A percentile compares a stretch with the other conserved stretches of the same genome.
phyloP scores from a whole-genome alignment of 2,113 vertebrate genomes.

The Hydropotes inermis region DNA sequence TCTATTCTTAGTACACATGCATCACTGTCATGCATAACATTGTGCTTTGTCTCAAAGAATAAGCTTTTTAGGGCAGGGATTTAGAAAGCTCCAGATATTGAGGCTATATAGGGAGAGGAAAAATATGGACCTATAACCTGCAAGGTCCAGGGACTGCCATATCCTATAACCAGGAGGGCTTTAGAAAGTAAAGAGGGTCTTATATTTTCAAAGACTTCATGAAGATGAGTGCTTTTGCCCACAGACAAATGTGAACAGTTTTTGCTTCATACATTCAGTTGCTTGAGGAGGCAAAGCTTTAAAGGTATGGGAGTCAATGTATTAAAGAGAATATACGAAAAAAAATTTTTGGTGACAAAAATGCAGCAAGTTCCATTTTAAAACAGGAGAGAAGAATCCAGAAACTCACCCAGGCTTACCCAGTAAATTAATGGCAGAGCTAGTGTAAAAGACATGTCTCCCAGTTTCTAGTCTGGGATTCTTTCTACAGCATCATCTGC shows the following conservation, averaged over 20 bases:
- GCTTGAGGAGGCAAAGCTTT: not conserved
- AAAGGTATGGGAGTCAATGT: not conserved
- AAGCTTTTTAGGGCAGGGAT: not conserved
- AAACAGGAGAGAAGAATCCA: not conserved
- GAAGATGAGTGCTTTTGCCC: not conserved
- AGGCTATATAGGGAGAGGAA: not conserved
- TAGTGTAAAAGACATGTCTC: not conserved
- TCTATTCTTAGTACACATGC: not conserved
- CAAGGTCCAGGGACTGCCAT: not conserved
- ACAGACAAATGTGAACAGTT: not conserved
- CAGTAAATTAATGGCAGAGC: not conserved
- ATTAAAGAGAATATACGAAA: not conserved
- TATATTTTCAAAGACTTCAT: not conserved
- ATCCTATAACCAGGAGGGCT: not conserved
- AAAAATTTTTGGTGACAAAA: not conserved
- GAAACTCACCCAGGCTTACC: not conserved
- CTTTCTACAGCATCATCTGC: not conserved
- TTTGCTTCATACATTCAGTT: not conserved
- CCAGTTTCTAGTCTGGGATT: not conserved
- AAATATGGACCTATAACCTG: not conserved
- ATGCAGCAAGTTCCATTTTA: not conserved
- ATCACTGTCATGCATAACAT: not conserved
- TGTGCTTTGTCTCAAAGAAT: slow-evolving; percentile 16
- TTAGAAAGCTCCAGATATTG: not conserved
- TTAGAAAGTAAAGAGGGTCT: not conserved